Conservation (phyloP, 2,113 vertebrate species). For the Coryphaenoides rupestris region DNA sequence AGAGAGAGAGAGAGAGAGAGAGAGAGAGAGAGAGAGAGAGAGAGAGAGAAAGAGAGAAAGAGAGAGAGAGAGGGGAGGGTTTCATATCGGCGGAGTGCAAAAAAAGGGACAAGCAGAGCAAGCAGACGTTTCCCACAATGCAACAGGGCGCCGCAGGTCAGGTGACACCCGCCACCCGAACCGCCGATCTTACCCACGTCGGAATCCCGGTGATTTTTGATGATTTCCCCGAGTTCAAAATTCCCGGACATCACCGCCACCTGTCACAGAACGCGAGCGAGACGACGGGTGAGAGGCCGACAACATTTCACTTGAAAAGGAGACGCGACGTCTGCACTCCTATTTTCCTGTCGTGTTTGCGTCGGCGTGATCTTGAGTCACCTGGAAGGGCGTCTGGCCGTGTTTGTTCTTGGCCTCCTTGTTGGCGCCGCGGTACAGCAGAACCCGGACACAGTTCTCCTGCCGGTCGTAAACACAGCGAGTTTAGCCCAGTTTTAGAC, state of each 20-base stretch:
- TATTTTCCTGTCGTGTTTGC: too few species aligned
- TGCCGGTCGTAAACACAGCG: conserved; percentile 56
- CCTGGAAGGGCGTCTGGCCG: conserved; percentile 90
- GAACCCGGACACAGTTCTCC: conserved; percentile 87
- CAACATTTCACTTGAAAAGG: background rate
- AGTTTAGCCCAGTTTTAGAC: too few species aligned
- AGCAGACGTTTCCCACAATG: too few species aligned
- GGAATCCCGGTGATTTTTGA: conserved; percentile 85
- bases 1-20: conserved; percentile 1
- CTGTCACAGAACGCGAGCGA: too few species aligned
- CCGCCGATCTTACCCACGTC: conserved; percentile 78
- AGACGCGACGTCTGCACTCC: too few species aligned
- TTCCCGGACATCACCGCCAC: conserved; percentile 87
- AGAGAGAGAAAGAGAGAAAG: conserved; percentile 14
- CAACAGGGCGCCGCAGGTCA: background rate
- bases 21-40: background rate
- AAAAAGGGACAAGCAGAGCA: background rate
- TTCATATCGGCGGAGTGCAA: background rate
- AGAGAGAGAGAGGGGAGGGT: conserved; percentile 1
- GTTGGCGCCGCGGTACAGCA: conserved; percentile 85
- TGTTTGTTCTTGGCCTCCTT: conserved; percentile 89
- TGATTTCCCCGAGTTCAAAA: conserved; percentile 89
- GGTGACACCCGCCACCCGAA: background rate
- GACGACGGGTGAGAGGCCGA: too few species aligned
- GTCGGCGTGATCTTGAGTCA: conserved; percentile 33